Evolutionary conservation across 2,888 invertebrate genomes (phyloP), one percentile per base, ranked within the genome.

Genomic region (Rhopalosiphum nymphaeae): DNA sequence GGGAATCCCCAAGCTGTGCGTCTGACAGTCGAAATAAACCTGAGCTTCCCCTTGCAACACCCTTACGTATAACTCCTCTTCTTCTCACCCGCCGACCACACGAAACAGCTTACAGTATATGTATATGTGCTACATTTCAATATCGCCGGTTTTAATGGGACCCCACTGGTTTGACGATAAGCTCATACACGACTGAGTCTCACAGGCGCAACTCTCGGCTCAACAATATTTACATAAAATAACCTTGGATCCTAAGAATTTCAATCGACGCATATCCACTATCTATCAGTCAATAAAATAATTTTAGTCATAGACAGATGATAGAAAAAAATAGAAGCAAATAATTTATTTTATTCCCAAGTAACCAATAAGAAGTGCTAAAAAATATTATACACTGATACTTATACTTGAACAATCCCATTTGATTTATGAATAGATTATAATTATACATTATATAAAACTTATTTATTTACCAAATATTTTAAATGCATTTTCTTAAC

Each of bases 21-120:
- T 85, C 93, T 93, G 93, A 93, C 93, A 93, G 93, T 90, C 93
- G 84, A 90, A 89, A 93, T 93, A 93, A 90, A 93, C 93, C 93
- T 90, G 93, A 89, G 85, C 93, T 85, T 36, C 89, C 91, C 57
- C 57, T 85, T 53, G 89, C 46, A 88, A 89, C 93, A 57, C 78
- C 67, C 93, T 49, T 29, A 26, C 85, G n/a, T 25, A 16, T 85
- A 16, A 44, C 44, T 56, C 67, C n/a, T 56, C 78, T 89, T 44
- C 67, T 53, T 42, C 42, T 56, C 89, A 67, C 44, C 78, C 93
- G 13, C 44, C 93, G 36, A 93, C 78, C 89, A 11, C 89, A 84
- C n/a, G 56, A 84, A 57, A 93, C 42, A 84, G 88, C 89, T 93
- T 89, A 89, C 36, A 44, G 78, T 78, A 29, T 89, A 29, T 92